Percentiles rank a stretch among this genome's conserved stretches.
Evolutionary conservation across 1,140 invertebrate species (phyloP).

Genomic region (Eufriesea mexicana): DNA sequence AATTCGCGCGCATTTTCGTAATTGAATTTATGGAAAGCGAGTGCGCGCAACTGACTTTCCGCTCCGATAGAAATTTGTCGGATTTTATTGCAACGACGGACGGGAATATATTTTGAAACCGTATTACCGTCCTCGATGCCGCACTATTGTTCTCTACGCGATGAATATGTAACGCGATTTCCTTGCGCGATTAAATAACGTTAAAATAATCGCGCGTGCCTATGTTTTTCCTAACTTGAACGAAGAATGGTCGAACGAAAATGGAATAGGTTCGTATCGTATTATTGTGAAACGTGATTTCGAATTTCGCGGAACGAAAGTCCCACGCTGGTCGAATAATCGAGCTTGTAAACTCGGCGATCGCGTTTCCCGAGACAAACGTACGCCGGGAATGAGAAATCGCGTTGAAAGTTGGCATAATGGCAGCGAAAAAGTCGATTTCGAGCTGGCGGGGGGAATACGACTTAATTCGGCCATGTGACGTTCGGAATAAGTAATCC

Average conservation of each 20-base stretch:
- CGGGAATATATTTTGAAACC: background rate
- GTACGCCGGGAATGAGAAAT: background rate
- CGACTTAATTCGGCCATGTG: background rate
- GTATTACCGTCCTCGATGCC: background rate
- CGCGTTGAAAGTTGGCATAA: background rate
- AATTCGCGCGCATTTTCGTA: slow-evolving; percentile 40
- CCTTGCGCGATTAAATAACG: slow-evolving; percentile 4
- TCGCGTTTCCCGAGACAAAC: background rate
- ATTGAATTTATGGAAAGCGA: slow-evolving; percentile 34
- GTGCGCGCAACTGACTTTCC: background rate
- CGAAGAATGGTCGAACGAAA: background rate
- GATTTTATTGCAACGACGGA: background rate
- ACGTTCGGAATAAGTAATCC: slow-evolving; percentile 4
- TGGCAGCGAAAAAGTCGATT: background rate
- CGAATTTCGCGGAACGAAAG: background rate
- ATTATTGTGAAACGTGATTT: no score
- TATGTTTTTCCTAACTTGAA: background rate
- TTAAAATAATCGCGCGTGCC: background rate
- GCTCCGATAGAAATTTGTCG: background rate
- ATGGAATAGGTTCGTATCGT: background rate
- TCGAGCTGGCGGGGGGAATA: background rate
- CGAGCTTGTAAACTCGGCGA: background rate
- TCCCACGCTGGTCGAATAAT: background rate
- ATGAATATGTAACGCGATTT: background rate
- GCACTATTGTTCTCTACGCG: background rate